Base-by-base conservation (phyloP, 92 coral and sea anemone genomes). In the Actinernus sp. region DNA sequence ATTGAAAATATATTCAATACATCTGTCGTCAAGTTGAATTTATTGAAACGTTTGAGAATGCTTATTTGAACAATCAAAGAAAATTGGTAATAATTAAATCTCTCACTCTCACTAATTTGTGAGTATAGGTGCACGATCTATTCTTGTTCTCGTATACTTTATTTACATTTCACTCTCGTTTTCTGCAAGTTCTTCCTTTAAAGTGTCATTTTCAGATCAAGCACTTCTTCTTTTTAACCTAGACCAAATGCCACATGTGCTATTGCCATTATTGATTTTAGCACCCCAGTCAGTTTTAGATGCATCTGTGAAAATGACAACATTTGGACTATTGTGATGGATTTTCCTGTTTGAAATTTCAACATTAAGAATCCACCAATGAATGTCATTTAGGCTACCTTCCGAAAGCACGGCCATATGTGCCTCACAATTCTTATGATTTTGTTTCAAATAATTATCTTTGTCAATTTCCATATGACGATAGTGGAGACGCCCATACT, bases 221-320 rank as follows among this genome's bases (percentile, higher is more conserved):
- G n/a, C n/a, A n/a, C n/a, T n/a, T n/a, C 7, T 0, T 20, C 69
- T 23, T 21, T 84, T 74, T 0, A n/a, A 3, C 23, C 26, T 57
- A 4, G 76, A 59, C 85, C 81, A 78, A 2, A 78, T 23, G 19
- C 85, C 81, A 55, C 68, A 13, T 2, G 77, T 63, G 29, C 29
- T 45, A 14, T 45, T 23, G 22, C 83, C 73, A 12, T 36, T 61
- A 8, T 71, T 64, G 26, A 47, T 56, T 43, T 46, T 66, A 14
- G 92, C 92, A 61, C 86, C 79, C 83, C 87, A 85, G 0, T 78
- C 86, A 0, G 45, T 43, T 23, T 26, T 50, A 16, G 91, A 77
- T 3, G 81, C 85, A 72, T 85, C 82, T 22, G 85, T 62, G 38
- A 52, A 49, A 24, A 78, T 38, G 19, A 74, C 49, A 16, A 49